phyloP scores from a whole-genome alignment of 2,888 invertebrate species.

The Dryobota labecula region DNA sequence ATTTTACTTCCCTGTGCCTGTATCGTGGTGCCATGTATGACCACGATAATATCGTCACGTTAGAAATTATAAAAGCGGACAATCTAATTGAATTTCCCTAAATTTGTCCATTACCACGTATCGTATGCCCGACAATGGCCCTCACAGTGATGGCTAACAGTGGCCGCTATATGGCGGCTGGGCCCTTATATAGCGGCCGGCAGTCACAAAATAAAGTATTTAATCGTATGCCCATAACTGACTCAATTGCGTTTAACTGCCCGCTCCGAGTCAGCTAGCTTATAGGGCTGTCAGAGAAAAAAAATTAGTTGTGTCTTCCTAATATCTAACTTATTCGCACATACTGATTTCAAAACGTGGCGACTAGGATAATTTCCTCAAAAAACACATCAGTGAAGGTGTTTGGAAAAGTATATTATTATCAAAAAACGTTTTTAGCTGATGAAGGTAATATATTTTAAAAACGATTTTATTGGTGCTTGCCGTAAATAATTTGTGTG shows the following conservation, averaged over 20 bases:
- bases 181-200: conserved; percentile 36
- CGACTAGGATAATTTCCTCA: no score
- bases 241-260: conserved; percentile 66
- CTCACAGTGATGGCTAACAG: background rate
- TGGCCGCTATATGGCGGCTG: conserved; percentile 32
- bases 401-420: no score
- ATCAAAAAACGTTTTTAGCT: no score
- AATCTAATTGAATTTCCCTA: conserved; percentile 8
- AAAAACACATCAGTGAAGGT: no score
- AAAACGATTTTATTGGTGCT: no score
- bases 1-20: background rate
- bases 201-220: conserved; percentile 57
- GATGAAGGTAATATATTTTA: no score
- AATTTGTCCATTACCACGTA: background rate
- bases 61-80: background rate
- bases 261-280: conserved; percentile 19
- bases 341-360: no score
- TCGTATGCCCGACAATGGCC: background rate
- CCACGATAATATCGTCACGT: background rate
- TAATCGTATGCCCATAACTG: conserved; percentile 66
- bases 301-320: no score
- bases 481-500: no score
- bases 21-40: background rate
- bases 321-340: no score
- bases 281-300: conserved; percentile 44